Evolutionary conservation across 2,797 vertebrate genomes (phyloP).

Genomic region (Scyliorhinus canicula): DNA sequence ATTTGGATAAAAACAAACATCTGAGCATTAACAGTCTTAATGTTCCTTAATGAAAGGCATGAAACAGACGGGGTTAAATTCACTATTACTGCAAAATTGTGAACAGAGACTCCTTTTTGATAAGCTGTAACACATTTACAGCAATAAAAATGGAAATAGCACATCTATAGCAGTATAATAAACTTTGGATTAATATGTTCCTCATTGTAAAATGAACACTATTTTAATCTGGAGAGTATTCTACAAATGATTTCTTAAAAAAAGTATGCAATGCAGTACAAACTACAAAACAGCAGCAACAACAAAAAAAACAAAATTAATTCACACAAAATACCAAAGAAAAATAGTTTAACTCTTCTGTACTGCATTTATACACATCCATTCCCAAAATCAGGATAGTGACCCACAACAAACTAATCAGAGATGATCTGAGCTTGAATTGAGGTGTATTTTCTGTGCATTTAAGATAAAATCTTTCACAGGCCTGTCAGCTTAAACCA

Average conservation of each 20-base stretch:
- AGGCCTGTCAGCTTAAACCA: not conserved
- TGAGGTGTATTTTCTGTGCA: too few relatives aligned
- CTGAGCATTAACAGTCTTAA: not conserved
- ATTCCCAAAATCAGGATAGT: too few relatives aligned
- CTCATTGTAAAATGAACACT: not conserved
- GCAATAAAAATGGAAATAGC: not conserved
- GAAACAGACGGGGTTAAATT: not conserved
- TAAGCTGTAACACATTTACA: not conserved
- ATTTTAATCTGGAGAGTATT: too few relatives aligned
- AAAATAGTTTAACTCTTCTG: not conserved
- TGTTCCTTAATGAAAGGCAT: not conserved
- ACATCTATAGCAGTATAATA: not conserved
- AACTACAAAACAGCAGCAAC: not conserved
- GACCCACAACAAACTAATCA: not conserved
- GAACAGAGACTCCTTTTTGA: not conserved
- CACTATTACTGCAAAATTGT: not conserved
- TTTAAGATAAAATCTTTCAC: not conserved
- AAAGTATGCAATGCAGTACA: not conserved
- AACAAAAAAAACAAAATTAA: not conserved
- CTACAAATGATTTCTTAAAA: not conserved
- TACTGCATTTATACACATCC: not conserved
- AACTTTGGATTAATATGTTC: not conserved
- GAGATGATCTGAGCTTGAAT: not conserved
- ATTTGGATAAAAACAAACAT: not conserved
- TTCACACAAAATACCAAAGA: not conserved